Conservation (phyloP, 2,113 vertebrate species). For the Leiothrix lutea region DNA sequence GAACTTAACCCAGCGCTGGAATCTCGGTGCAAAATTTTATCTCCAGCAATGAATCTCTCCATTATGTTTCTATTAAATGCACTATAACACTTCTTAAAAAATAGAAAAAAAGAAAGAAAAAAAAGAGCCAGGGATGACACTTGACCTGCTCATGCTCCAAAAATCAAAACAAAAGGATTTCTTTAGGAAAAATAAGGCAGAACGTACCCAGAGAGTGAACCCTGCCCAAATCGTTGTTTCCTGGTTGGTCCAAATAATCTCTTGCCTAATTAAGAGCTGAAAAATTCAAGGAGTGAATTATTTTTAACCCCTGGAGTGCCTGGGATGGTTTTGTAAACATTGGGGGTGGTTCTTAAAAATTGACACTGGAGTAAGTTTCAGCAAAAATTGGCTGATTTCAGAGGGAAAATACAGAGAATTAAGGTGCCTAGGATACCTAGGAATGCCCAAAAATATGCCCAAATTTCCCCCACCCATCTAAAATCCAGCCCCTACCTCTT, state of each 20-base stretch:
- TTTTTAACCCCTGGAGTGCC: background rate
- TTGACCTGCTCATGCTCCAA: background rate
- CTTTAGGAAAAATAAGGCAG: background rate
- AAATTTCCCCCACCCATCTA: background rate
- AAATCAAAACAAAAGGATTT: background rate
- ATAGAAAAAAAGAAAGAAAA: no score
- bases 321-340: background rate
- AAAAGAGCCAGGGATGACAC: background rate
- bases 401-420: background rate
- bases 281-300: background rate
- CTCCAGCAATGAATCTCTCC: background rate
- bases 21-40: background rate
- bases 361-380: background rate
- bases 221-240: background rate
- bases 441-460: background rate
- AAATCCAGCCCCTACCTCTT: background rate
- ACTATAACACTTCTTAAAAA: background rate
- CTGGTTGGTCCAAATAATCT: background rate
- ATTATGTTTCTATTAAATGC: background rate
- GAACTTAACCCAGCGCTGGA: background rate
- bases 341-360: rapidly evolving
- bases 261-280: background rate
- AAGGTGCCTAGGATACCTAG: background rate
- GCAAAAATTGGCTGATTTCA: background rate
- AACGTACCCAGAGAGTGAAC: background rate